Evolutionary conservation across 2,113 vertebrate genomes (phyloP).

Genomic region (Leptobrachium ailaonicum): DNA sequence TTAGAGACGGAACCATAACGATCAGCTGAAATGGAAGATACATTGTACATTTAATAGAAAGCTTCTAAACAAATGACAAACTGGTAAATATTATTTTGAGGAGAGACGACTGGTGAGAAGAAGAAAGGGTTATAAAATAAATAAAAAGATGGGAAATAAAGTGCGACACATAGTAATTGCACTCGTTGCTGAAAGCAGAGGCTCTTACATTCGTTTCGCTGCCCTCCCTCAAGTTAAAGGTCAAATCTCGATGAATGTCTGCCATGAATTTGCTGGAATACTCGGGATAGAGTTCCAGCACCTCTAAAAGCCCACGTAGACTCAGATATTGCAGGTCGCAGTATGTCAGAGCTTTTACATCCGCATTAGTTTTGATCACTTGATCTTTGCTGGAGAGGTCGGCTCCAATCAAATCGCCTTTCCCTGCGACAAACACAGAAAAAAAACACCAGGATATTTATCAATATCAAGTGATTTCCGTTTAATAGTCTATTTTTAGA

Average conservation of each 20-base stretch:
- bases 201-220: conserved; percentile 79
- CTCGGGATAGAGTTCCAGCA: conserved; percentile 89
- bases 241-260: conserved; percentile 88
- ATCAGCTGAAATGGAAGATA: too few relatives aligned
- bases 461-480: background rate
- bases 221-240: conserved; percentile 92
- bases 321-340: conserved; percentile 91
- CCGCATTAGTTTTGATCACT: conserved; percentile 91
- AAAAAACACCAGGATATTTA: background rate
- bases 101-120: too few relatives aligned
- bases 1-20: too few relatives aligned
- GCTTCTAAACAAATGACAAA: too few relatives aligned
- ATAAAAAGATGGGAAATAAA: too few relatives aligned
- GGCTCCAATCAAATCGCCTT: conserved; percentile 92
- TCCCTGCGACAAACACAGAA: conserved; percentile 69
- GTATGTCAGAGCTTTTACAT: conserved; percentile 93
- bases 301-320: conserved; percentile 83
- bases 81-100: too few relatives aligned
- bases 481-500: too few relatives aligned
- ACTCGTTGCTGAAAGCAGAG: too few relatives aligned
- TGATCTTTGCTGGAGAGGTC: conserved; percentile 78
- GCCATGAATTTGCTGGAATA: conserved; percentile 82
- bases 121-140: too few relatives aligned
- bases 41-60: too few relatives aligned
- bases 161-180: too few relatives aligned